A percentile compares a stretch with the other conserved stretches of the same genome.
Evolutionary conservation across 1,140 invertebrate genomes (phyloP).

Genomic region (Leptestheria dahalacensis): DNA sequence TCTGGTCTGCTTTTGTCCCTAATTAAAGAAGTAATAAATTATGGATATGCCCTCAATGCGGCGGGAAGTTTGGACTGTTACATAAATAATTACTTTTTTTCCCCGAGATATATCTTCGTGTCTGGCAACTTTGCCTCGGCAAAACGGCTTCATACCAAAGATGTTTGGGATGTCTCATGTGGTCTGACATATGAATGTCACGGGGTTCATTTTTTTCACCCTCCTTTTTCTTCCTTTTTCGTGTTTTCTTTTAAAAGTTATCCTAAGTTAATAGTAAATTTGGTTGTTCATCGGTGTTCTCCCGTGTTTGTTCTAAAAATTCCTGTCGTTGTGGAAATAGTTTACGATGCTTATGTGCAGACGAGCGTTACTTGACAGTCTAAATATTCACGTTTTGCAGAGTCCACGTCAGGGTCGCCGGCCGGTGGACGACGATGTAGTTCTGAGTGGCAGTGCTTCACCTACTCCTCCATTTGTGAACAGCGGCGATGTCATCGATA

Average conservation of each 20-base stretch:
- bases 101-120: too few species aligned
- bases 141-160: not conserved
- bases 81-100: not conserved
- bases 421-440: not conserved
- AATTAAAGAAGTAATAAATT: not conserved
- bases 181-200: not conserved
- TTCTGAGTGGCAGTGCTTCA: conserved; percentile 32
- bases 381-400: conserved; percentile 28
- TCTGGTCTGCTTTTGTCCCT: too few species aligned
- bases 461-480: conserved; percentile 39
- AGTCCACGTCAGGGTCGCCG: conserved; percentile 33
- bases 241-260: too few species aligned
- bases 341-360: too few species aligned
- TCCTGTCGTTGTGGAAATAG: not conserved
- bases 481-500: conserved; percentile 19
- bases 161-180: not conserved
- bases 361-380: not conserved
- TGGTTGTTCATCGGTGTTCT: too few species aligned
- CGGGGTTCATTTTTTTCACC: not conserved
- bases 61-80: not conserved
- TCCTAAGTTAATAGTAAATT: too few species aligned
- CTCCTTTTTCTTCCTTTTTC: not conserved
- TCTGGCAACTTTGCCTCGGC: not conserved
- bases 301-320: not conserved
- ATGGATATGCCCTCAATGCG: not conserved